Evolutionary conservation across 2,888 invertebrate species (phyloP).

Genomic region (Thumatha senex): DNA sequence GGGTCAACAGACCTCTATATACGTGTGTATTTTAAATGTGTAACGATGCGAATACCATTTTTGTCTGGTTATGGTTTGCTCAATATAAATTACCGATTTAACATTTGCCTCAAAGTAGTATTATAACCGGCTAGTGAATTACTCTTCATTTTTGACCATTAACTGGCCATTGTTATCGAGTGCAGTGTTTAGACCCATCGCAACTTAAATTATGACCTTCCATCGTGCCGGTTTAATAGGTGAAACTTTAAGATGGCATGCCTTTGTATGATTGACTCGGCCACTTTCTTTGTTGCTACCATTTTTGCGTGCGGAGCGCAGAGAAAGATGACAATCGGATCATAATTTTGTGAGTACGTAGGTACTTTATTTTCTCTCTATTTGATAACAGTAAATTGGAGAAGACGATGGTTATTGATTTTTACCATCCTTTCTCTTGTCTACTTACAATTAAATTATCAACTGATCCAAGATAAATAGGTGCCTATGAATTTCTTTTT

Average conservation of each 20-base stretch:
- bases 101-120: slow-evolving; percentile 31
- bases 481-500: slow-evolving; percentile 5
- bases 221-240: slow-evolving; percentile 41
- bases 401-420: slow-evolving; percentile 15
- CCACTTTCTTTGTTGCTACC: slow-evolving; percentile 52
- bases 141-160: slow-evolving; percentile 54
- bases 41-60: slow-evolving; percentile 8
- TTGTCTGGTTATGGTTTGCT: slow-evolving; percentile 13
- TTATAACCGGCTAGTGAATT: slow-evolving; percentile 45
- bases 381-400: slow-evolving; percentile 2
- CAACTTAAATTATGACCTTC: slow-evolving; percentile 59
- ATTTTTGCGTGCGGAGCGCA: slow-evolving; percentile 29
- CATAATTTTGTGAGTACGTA: slow-evolving; percentile 3
- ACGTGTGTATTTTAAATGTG: too few species aligned
- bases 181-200: slow-evolving; percentile 52
- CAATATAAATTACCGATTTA: slow-evolving; percentile 6
- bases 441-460: slow-evolving; percentile 3
- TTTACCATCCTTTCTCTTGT: slow-evolving; percentile 11
- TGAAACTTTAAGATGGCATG: slow-evolving; percentile 39
- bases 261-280: slow-evolving; percentile 43
- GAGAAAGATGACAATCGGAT: slow-evolving; percentile 17
- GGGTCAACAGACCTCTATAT: too few species aligned
- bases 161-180: slow-evolving; percentile 53
- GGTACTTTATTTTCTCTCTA: slow-evolving; percentile 16
- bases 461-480: not conserved